Conservation (phyloP, 2,888 invertebrate genomes). For the Zaprionus obscuricornis region DNA sequence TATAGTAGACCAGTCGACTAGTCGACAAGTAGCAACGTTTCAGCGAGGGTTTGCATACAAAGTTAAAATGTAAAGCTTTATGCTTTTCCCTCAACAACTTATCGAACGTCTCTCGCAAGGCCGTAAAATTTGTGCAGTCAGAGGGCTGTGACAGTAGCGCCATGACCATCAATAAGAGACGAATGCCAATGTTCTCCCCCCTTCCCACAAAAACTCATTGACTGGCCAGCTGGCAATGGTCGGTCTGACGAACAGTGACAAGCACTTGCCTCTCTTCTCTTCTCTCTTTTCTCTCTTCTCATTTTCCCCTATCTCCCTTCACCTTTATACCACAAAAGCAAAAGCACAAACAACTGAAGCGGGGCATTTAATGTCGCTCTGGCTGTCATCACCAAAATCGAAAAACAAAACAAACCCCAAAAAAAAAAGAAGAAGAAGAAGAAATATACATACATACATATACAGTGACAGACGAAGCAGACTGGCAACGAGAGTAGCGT, state of each 20-base stretch:
- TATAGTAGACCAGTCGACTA: constrained; percentile 2
- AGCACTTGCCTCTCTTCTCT: background rate
- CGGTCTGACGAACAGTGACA: constrained; percentile 30
- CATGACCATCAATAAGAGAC: constrained; percentile 70
- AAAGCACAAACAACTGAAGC: constrained; percentile 73
- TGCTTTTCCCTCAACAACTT: background rate
- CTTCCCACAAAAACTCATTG: constrained; percentile 25
- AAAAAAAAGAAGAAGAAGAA: constrained; percentile 12
- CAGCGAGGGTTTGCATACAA: constrained; percentile 34
- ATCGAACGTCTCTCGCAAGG: constrained; percentile 39
- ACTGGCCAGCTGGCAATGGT: constrained; percentile 55
- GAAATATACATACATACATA: constrained; percentile 17
- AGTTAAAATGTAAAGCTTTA: no score
- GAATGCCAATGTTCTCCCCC: constrained; percentile 42
- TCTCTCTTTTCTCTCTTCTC: background rate
- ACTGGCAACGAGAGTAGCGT: no score
- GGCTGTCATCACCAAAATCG: constrained; percentile 77
- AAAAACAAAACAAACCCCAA: constrained; percentile 58
- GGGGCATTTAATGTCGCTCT: constrained; percentile 77
- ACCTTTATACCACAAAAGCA: constrained; percentile 35
- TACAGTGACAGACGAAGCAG: constrained; percentile 34
- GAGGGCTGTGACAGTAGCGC: constrained; percentile 15
- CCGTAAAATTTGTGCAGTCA: constrained; percentile 36
- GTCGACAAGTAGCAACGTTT: no score
- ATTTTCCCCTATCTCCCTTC: background rate